Evolutionary conservation across 2,888 invertebrate species (phyloP), one percentile per base, ranked within the genome.

Genomic region (Pristionchus entomophagus): DNA sequence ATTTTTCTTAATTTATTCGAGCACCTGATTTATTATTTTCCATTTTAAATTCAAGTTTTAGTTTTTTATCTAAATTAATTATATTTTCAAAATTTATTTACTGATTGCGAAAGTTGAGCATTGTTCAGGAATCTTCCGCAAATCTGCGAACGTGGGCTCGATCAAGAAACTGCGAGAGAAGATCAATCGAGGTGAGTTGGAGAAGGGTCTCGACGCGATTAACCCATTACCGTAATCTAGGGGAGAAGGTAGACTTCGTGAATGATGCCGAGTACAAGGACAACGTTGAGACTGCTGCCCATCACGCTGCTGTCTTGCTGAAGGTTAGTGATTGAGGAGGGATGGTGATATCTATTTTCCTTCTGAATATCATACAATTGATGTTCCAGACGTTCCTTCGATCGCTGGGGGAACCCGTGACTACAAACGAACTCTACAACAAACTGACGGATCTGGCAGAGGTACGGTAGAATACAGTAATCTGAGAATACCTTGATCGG

Each of bases 61-160:
- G 41, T 97, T 73, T 94, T 14, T 6, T 10, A 14, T 10, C 45
- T 10, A 45, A 45, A 98, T 88, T 6, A 38, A 59, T 4, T 35
- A 29, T 59, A 17, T 73, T 35, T 19, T 65, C n/a, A n/a, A n/a
- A n/a, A n/a, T n/a, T n/a, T n/a, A n/a, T n/a, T n/a, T n/a, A n/a
- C n/a, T n/a, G n/a, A n/a, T n/a, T n/a, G n/a, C n/a, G n/a, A n/a
- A n/a, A n/a, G n/a, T n/a, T n/a, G n/a, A n/a, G n/a, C n/a, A n/a
- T 94, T 97, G 97, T 0, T 98, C 99, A 94, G 99, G 99, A 3
- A 96, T 99, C 92, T 99, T 99, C 94, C 95, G 99, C 90, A 96
- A 99, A 90, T 97, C 97, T 0, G 97, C 97, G 0, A 97, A 96
- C 94, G 96, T 96, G 87, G 94, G 95, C 0, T 96, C 96, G 89